Evolutionary conservation across 2,888 invertebrate species (phyloP).

Genomic region (Volucella inanis): DNA sequence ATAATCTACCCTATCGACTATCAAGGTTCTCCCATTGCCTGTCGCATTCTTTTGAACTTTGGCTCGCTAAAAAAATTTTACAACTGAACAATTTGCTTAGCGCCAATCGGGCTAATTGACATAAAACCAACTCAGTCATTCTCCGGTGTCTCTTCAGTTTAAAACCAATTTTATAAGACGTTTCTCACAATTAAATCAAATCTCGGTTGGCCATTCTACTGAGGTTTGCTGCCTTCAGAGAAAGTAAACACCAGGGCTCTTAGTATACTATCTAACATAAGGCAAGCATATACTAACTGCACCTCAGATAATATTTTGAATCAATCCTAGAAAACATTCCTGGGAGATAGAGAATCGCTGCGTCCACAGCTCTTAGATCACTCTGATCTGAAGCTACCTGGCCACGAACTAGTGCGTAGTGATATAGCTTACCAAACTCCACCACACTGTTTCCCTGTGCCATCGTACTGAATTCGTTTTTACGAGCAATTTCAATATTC

Average conservation of each 20-base stretch:
- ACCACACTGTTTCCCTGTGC: too few species aligned
- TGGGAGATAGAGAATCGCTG: too few species aligned
- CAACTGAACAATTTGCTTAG: slow-evolving; percentile 9
- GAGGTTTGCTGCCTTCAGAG: slow-evolving; percentile 3
- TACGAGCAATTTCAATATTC: too few species aligned
- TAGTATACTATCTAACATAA: neutral
- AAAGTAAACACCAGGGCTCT: slow-evolving; percentile 1
- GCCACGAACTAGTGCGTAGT: too few species aligned
- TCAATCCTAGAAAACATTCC: too few species aligned
- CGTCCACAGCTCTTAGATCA: too few species aligned
- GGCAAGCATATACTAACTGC: too few species aligned
- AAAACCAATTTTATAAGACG: neutral
- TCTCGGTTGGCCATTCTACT: neutral
- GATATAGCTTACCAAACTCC: too few species aligned
- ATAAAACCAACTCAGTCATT: slow-evolving; percentile 1
- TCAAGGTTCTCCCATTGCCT: slow-evolving; percentile 2
- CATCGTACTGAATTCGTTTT: too few species aligned
- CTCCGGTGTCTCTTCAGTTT: slow-evolving; percentile 1
- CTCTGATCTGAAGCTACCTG: too few species aligned
- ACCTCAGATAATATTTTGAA: too few species aligned
- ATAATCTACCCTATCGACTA: slow-evolving; percentile 19
- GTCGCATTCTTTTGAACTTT: neutral
- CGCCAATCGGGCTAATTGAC: neutral
- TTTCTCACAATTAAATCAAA: slow-evolving; percentile 14
- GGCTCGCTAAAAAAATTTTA: slow-evolving; percentile 16